These are phyloP conservation scores for Psittacula derbiana DNA, from an alignment of 2,797 vertebrate species.

Conservation along the genomic window DNA sequence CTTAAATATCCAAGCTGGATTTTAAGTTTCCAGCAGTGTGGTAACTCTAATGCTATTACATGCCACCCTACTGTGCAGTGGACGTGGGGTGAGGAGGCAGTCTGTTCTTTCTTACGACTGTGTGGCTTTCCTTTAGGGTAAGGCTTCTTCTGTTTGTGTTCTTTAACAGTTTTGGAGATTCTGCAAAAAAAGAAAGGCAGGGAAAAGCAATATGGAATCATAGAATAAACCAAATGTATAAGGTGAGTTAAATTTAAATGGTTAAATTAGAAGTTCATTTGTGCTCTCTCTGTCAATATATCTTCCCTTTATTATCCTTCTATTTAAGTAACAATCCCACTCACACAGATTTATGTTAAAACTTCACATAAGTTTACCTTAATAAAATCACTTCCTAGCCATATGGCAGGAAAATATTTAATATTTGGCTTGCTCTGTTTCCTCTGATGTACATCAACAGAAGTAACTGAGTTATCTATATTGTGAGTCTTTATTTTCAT, in stretches of 20 bases:
- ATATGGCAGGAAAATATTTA: background rate
- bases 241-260: background rate
- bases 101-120: accelerated
- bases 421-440: background rate
- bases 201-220: background rate
- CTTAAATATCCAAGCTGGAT: background rate
- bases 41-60: background rate
- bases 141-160: background rate
- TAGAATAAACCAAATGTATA: background rate
- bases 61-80: background rate
- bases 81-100: background rate
- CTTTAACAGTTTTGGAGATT: background rate
- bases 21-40: background rate
- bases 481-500: background rate
- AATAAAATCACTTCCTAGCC: background rate
- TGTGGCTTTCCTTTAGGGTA: background rate
- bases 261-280: background rate
- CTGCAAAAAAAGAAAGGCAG: background rate
- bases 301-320: background rate
- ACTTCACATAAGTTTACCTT: background rate
- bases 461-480: background rate
- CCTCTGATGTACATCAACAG: background rate
- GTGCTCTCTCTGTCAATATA: background rate
- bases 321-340: background rate
- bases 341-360: background rate